These are phyloP conservation scores for Orthosia cruda DNA, from an alignment of 2,888 invertebrate genomes.

Conservation along the genomic window DNA sequence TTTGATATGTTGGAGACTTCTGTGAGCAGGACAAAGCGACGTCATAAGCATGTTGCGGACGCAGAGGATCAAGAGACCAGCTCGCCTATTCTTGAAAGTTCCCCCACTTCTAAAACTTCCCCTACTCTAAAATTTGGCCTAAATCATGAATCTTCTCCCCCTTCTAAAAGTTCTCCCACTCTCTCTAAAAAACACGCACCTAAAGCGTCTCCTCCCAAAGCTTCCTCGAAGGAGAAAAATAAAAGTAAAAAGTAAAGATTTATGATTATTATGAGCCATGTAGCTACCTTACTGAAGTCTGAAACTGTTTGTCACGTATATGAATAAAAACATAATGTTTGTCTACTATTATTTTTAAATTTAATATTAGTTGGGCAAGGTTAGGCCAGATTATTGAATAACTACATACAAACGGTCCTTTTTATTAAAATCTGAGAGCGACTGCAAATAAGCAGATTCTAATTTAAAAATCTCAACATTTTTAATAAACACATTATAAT, in stretches of 20 bases:
- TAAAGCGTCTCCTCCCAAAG: background rate
- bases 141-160: background rate
- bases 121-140: background rate
- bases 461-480: no score
- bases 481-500: no score
- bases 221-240: accelerated
- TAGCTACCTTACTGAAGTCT: background rate
- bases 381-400: background rate
- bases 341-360: background rate
- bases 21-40: constrained; percentile 56
- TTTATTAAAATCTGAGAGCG: no score
- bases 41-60: constrained; percentile 33
- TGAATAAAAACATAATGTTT: background rate
- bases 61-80: accelerated
- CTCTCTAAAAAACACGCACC: no score
- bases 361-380: background rate
- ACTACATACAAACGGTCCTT: background rate
- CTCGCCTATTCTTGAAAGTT: background rate
- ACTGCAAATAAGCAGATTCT: no score
- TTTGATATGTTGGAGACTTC: constrained; percentile 82
- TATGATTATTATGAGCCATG: background rate
- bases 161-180: background rate
- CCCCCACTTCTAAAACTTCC: background rate
- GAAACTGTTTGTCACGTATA: background rate
- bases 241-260: background rate